phyloP scores from a whole-genome alignment of 1,140 invertebrate genomes.

The Papilio polytes region DNA sequence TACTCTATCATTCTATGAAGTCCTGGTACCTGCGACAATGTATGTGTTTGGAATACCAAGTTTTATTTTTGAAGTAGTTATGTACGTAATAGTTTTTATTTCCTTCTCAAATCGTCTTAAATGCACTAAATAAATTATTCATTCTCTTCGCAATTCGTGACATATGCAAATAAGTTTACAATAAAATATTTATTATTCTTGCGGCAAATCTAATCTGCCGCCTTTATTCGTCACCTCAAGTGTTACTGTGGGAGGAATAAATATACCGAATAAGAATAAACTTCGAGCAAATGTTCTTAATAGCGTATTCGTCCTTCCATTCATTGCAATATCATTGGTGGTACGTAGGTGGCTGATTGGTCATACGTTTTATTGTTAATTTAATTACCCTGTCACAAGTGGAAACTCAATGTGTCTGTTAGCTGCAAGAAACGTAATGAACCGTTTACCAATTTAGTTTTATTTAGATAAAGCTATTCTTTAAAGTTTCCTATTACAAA shows the following conservation, averaged over 20 bases:
- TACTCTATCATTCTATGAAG: neutral
- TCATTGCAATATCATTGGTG: slow-evolving; percentile 22
- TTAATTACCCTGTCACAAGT: slow-evolving; percentile 34
- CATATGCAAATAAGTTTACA: neutral
- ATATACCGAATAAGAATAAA: slow-evolving; percentile 17
- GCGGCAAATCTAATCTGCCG: slow-evolving; percentile 27
- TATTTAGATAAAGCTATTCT: no score
- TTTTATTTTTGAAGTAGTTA: neutral
- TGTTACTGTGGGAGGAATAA: slow-evolving; percentile 33
- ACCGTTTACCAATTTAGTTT: no score
- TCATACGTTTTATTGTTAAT: slow-evolving; percentile 37
- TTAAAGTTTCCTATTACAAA: no score
- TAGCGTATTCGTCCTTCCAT: slow-evolving; percentile 37
- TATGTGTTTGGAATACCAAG: neutral
- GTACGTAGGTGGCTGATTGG: slow-evolving; percentile 36
- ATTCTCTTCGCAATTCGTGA: neutral
- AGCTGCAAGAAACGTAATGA: no score
- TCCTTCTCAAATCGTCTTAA: neutral
- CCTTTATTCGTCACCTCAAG: slow-evolving; percentile 33
- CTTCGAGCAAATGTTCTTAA: slow-evolving; percentile 27
- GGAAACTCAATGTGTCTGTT: neutral
- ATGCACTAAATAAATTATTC: neutral
- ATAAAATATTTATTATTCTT: slow-evolving; percentile 20
- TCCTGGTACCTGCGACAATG: neutral
- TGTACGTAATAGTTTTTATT: neutral